These are phyloP conservation scores for Odobenus rosmarus DNA, from an alignment of 2,113 vertebrate genomes.

Conservation along the genomic window DNA sequence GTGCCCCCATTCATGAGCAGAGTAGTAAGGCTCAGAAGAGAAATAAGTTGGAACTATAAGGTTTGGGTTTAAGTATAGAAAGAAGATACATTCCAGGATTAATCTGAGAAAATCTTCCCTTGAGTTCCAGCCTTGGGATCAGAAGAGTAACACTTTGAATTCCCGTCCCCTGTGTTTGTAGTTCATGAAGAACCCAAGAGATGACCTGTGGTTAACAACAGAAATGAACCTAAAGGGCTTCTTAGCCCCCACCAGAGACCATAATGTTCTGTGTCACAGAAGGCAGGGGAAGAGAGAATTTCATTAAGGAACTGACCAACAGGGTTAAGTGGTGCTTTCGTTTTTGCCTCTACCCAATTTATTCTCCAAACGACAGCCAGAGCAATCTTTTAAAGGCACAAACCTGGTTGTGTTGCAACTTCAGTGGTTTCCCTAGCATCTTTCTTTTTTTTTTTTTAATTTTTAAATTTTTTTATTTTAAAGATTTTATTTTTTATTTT, in stretches of 20 bases:
- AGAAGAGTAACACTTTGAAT: background rate
- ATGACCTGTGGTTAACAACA: background rate
- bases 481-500: too few species aligned
- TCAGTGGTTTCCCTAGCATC: background rate
- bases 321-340: background rate
- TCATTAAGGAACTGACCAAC: background rate
- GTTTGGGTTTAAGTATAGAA: background rate
- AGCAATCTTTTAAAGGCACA: background rate
- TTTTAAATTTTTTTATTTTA: too few species aligned
- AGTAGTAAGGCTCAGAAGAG: conserved; percentile 1
- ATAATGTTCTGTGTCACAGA: background rate
- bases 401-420: background rate
- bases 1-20: background rate
- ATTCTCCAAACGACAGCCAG: background rate
- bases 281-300: background rate
- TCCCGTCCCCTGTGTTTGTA: background rate
- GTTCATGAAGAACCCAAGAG: background rate
- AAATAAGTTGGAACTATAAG: background rate
- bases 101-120: background rate
- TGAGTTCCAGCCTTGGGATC: conserved; percentile 2
- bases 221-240: conserved; percentile 9
- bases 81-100: background rate
- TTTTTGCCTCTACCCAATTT: background rate
- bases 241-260: background rate
- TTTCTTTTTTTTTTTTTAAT: background rate